These are phyloP conservation scores for Drosophila antonietae DNA, from an alignment of 2,888 invertebrate genomes.

Conservation along the genomic window DNA sequence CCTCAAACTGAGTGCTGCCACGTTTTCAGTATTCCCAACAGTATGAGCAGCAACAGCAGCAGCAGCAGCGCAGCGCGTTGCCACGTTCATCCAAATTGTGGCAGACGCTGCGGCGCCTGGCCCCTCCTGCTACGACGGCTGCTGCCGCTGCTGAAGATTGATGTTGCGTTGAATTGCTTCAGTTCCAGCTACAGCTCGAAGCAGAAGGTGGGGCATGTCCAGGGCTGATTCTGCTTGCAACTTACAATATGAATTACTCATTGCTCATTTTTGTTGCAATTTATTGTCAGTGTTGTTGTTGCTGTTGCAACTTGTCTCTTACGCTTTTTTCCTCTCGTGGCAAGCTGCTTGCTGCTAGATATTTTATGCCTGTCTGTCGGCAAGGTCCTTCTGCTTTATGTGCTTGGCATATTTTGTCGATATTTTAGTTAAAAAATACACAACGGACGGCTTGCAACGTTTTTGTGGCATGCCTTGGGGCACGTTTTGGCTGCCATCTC, in stretches of 20 bases:
- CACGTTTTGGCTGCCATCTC: slow-evolving; percentile 4
- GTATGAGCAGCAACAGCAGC: slow-evolving; percentile 52
- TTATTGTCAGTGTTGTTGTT: slow-evolving; percentile 62
- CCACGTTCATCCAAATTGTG: slow-evolving; percentile 75
- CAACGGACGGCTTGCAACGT: slow-evolving; percentile 49
- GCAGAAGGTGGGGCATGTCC: slow-evolving; percentile 12
- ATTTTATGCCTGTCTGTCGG: slow-evolving; percentile 34
- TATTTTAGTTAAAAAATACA: slow-evolving; percentile 69
- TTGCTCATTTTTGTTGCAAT: slow-evolving; percentile 79
- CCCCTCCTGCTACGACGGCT: neutral
- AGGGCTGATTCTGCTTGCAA: slow-evolving; percentile 51
- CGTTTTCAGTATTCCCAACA: slow-evolving; percentile 59
- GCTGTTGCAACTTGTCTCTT: slow-evolving; percentile 21
- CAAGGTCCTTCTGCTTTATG: slow-evolving; percentile 31
- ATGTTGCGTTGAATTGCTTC: slow-evolving; percentile 74
- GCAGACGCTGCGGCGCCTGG: slow-evolving; percentile 66
- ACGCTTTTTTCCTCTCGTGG: slow-evolving; percentile 43
- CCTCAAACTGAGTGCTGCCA: slow-evolving; percentile 21
- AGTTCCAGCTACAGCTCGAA: neutral
- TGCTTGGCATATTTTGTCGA: slow-evolving; percentile 66
- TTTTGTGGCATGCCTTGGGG: slow-evolving; percentile 28
- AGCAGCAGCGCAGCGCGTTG: slow-evolving; percentile 59
- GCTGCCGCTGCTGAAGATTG: slow-evolving; percentile 59
- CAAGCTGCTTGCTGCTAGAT: slow-evolving; percentile 36
- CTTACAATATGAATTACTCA: slow-evolving; percentile 78